Evolutionary conservation across 2,888 invertebrate genomes (phyloP).

Genomic region (Halocaridina rubra): DNA sequence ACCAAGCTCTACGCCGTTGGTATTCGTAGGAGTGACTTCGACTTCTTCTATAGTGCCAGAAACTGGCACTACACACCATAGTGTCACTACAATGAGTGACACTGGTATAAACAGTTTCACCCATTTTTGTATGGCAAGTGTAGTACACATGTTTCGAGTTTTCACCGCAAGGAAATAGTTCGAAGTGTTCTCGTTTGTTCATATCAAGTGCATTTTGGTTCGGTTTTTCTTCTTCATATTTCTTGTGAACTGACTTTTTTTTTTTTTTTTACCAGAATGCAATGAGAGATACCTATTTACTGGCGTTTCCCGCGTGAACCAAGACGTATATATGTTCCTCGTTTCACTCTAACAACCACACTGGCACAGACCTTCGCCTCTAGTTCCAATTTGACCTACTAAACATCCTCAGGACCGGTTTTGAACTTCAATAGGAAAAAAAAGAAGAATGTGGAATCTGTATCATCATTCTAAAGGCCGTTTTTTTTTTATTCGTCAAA

Average conservation of each 20-base stretch:
- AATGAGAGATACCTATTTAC: too few species aligned
- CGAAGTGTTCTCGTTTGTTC: too few species aligned
- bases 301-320: background rate
- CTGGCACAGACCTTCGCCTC: too few species aligned
- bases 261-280: too few species aligned
- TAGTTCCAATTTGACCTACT: background rate
- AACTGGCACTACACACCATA: background rate
- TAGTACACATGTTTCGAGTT: background rate
- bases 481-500: too few species aligned
- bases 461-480: too few species aligned
- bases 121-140: background rate
- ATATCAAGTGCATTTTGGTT: too few species aligned
- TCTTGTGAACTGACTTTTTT: too few species aligned
- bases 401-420: background rate
- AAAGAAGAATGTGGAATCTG: too few species aligned
- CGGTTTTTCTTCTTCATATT: too few species aligned
- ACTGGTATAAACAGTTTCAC: background rate
- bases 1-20: constrained; percentile 51
- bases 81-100: background rate
- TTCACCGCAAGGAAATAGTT: background rate
- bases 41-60: constrained; percentile 39
- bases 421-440: too few species aligned
- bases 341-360: background rate
- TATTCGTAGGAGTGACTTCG: constrained; percentile 55
- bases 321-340: background rate